phyloP scores from a whole-genome alignment of 1,140 invertebrate species.

The Heliconius hewitsoni region DNA sequence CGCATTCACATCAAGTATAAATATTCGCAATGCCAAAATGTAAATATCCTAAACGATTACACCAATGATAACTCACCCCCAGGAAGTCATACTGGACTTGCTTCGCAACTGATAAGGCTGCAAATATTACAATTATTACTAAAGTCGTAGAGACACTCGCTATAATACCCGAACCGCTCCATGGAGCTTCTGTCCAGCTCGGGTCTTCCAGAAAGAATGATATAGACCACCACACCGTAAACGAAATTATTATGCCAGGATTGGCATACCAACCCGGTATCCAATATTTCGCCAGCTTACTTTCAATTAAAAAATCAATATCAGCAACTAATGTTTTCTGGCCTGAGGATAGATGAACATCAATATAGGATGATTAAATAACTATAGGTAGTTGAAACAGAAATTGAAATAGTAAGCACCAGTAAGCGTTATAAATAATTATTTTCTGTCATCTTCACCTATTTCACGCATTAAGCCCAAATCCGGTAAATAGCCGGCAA shows the following conservation, averaged over 20 bases:
- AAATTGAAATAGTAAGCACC: not conserved
- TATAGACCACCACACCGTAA: slow-evolving; percentile 53
- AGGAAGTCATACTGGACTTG: slow-evolving; percentile 65
- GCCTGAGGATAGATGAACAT: slow-evolving; percentile 42
- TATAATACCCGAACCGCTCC: slow-evolving; percentile 42
- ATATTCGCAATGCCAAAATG: slow-evolving; percentile 28
- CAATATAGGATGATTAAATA: not conserved
- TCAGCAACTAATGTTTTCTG: slow-evolving; percentile 63
- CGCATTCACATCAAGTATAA: slow-evolving; percentile 35
- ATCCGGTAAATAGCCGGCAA: too few species aligned
- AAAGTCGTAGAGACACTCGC: slow-evolving; percentile 29
- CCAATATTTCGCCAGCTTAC: slow-evolving; percentile 51
- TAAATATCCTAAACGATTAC: not conserved
- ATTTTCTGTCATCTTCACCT: not conserved
- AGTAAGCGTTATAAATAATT: too few species aligned
- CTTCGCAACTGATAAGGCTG: slow-evolving; percentile 48
- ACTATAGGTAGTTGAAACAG: not conserved
- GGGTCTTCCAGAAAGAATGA: slow-evolving; percentile 31
- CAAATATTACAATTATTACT: slow-evolving; percentile 45
- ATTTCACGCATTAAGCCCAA: not conserved
- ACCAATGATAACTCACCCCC: slow-evolving; percentile 45
- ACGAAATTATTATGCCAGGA: slow-evolving; percentile 43
- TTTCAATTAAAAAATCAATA: slow-evolving; percentile 61
- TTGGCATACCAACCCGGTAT: slow-evolving; percentile 53
- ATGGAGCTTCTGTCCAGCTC: slow-evolving; percentile 46